Evolutionary conservation across 2,888 invertebrate species (phyloP), one percentile per base, ranked within the genome.

Genomic region (Alviniconcha strummeri): DNA sequence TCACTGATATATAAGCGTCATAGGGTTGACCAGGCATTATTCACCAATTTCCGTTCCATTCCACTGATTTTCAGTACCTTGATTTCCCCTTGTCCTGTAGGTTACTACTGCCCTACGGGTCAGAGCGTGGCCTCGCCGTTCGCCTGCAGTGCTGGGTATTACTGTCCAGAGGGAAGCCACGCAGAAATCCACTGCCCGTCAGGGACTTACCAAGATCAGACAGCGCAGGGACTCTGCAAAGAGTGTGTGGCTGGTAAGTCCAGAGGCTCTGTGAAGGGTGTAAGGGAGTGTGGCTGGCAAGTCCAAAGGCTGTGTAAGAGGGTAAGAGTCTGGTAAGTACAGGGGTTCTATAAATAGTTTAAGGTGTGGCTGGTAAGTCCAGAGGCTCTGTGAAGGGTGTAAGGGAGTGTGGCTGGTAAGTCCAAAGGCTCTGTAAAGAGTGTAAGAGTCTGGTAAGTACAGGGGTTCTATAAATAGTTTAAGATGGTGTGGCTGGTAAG

Each of bases 71-170:
- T 36, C 36, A 36, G 36, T 36, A 36, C 36, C 36, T 36, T 36
- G 36, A 36, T 36, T 36, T 36, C 36, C 36, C 36, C 36, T 36
- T 36, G 36, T 36, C 36, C 36, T 36, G 36, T 36, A 92, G 93
- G 93, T n/a, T 93, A 91, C 86, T 93, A 92, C 84, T 93, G 93
- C 82, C 92, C 93, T 3, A 85, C 90, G 55, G 92, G 93, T 17
- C 92, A 92, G 85, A 91, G 88, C 85, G 88, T 85, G 5, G 89
- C 89, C 60, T 89, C 89, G 36, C 91, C 92, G n/a, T 87, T 87
- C 74, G 71, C 85, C 1, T 93, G 93, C 86, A 77, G 85, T 9
- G 87, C 89, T 2, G 93, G 93, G 0, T 88, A 91, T 84, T 92
- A 91, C 84, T 93, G 93, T 84, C 87, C 86, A 8, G 86, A 82